Conservation (phyloP, 2,797 vertebrate species). For the Columba guinea region DNA sequence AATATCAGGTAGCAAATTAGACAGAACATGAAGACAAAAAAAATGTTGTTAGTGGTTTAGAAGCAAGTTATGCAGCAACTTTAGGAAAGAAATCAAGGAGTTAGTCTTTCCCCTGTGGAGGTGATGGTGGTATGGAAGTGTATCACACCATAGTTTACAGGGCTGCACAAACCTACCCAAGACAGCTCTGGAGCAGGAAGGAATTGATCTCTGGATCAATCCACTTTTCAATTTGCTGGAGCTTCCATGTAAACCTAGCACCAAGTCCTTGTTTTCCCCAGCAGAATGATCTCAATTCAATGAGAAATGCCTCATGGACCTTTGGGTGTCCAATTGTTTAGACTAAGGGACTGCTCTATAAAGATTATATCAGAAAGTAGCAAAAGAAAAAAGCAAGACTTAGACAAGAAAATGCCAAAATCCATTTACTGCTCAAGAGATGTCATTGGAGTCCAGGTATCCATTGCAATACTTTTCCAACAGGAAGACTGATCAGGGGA, state of each 20-base stretch:
- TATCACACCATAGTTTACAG: background rate
- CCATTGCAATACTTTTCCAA: conserved; percentile 20
- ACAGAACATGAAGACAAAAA: background rate
- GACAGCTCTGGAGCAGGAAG: background rate
- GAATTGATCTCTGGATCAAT: background rate
- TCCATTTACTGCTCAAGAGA: background rate
- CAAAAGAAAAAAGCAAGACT: background rate
- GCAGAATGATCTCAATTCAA: background rate
- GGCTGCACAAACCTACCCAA: background rate
- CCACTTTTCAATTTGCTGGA: background rate
- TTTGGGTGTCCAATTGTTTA: background rate
- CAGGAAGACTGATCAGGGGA: background rate
- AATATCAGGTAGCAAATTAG: background rate
- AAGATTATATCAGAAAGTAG: background rate
- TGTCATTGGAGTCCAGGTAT: background rate
- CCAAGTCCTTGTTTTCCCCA: background rate
- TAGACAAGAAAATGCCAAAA: background rate
- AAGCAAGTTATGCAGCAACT: background rate
- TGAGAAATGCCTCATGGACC: background rate
- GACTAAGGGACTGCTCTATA: background rate
- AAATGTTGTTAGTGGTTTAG: background rate
- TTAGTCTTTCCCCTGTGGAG: background rate
- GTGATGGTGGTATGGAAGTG: background rate
- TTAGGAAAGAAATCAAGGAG: background rate
- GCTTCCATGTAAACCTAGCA: background rate